Conservation (phyloP, 2,888 invertebrate genomes). For the Trichogramma evanescens region DNA sequence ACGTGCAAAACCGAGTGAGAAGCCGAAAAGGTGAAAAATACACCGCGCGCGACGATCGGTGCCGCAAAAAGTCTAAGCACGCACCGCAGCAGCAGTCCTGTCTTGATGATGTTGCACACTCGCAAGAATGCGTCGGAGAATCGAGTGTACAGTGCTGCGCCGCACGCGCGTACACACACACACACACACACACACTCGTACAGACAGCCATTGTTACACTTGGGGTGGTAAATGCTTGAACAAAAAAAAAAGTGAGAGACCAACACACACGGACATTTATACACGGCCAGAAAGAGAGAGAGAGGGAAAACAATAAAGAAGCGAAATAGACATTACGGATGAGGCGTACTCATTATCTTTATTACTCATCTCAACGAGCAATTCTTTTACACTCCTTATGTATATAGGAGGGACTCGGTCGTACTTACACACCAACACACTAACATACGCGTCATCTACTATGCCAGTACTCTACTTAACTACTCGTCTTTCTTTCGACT, state of each 20-base stretch:
- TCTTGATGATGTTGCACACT: conserved; percentile 6
- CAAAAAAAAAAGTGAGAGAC: conserved; percentile 1
- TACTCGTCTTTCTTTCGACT: too few relatives aligned
- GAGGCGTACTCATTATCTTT: conserved; percentile 15
- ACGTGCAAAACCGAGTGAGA: conserved; percentile 18
- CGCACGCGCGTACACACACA: too few relatives aligned
- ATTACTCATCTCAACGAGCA: conserved; percentile 12
- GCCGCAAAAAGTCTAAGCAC: background rate
- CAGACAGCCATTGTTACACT: conserved; percentile 11
- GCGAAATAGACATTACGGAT: conserved; percentile 23
- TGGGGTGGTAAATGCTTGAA: conserved; percentile 8
- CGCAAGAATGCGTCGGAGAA: too few relatives aligned
- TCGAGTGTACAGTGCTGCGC: too few relatives aligned
- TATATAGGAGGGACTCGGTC: background rate
- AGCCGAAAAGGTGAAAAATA: conserved; percentile 1
- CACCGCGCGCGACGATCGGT: background rate
- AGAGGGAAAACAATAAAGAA: conserved; percentile 18
- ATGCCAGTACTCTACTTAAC: too few relatives aligned
- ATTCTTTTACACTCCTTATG: conserved; percentile 1
- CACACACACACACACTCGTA: background rate
- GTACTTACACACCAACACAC: too few relatives aligned
- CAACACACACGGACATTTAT: background rate
- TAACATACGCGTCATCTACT: too few relatives aligned
- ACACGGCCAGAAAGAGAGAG: background rate
- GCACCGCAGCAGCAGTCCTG: background rate